A percentile compares a stretch with the other conserved stretches of the same genome.
Conservation (phyloP, 2,113 vertebrate genomes). For the Aptenodytes forsteri region DNA sequence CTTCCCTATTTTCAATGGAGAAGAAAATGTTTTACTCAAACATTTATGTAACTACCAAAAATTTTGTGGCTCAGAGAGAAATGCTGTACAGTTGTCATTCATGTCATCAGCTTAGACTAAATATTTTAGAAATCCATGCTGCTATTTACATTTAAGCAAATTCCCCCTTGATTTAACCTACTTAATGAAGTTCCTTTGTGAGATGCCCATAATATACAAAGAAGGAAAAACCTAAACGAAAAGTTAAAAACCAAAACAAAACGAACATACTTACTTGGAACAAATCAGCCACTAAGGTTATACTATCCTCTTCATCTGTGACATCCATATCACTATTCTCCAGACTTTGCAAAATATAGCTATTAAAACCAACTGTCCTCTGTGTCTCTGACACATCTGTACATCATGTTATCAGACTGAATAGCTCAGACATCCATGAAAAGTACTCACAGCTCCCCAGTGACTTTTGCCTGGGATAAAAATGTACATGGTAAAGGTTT, state of each 20-base stretch:
- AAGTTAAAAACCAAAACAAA: neutral
- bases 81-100: neutral
- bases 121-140: neutral
- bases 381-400: neutral
- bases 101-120: neutral
- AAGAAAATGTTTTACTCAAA: neutral
- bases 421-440: neutral
- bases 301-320: neutral
- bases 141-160: neutral
- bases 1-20: neutral
- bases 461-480: neutral
- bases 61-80: neutral
- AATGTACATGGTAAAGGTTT: neutral
- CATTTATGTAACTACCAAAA: neutral
- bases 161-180: neutral
- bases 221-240: neutral
- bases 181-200: neutral
- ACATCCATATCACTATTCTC: neutral
- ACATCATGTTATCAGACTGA: neutral
- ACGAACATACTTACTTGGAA: neutral
- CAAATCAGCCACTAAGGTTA: neutral
- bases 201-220: neutral
- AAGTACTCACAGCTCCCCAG: neutral
- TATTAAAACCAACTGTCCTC: neutral
- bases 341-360: neutral